Evolutionary conservation across 2,797 vertebrate species (phyloP).

Genomic region (Thaleichthys pacificus): DNA sequence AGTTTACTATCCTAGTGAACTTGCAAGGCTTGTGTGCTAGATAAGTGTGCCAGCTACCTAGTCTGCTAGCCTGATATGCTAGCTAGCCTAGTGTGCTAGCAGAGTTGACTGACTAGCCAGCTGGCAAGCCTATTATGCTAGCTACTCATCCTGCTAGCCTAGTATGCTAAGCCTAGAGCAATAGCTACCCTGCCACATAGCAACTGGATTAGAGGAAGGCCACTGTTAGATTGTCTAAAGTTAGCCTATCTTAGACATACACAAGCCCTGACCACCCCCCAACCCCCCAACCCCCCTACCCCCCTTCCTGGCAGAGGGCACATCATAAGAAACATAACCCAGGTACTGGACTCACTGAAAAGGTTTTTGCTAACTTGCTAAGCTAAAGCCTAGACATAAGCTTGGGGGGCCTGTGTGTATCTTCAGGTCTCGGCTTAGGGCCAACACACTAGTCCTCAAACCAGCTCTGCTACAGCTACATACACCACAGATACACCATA

Average conservation of each 20-base stretch:
- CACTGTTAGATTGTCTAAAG: constrained; percentile 80
- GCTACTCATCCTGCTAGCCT: no score
- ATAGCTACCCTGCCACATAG: constrained; percentile 6
- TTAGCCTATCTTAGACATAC: constrained; percentile 43
- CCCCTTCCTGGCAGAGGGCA: not conserved
- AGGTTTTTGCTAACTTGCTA: not conserved
- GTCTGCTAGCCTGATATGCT: not conserved
- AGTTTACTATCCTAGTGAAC: no score
- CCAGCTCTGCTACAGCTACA: not conserved
- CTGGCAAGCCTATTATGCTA: no score
- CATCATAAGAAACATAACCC: not conserved
- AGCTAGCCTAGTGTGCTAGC: not conserved
- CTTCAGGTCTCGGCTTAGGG: not conserved
- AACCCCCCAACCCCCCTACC: not conserved
- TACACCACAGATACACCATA: not conserved
- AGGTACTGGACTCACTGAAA: no score
- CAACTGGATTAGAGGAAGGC: constrained; percentile 72
- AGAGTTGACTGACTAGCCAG: no score
- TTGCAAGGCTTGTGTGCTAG: no score
- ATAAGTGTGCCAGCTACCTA: no score
- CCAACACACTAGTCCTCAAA: not conserved
- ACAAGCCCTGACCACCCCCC: not conserved
- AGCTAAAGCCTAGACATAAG: not conserved
- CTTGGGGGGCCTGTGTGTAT: not conserved
- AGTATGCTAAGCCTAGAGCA: not conserved